These are phyloP conservation scores for Calliscelio sp. DNA, from an alignment of 2,888 invertebrate species.

Conservation along the genomic window DNA sequence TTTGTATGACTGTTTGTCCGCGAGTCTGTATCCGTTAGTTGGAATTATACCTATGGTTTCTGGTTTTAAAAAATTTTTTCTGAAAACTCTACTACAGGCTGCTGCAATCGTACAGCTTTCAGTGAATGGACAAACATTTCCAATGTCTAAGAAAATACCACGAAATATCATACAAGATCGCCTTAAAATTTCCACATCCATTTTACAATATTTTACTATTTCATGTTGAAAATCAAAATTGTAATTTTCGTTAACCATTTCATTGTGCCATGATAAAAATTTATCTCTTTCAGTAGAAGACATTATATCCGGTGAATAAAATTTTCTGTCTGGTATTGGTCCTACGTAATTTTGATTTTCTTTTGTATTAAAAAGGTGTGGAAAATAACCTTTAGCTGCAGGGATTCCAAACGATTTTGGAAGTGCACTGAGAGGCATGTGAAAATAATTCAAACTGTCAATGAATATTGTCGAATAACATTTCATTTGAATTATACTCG, in stretches of 20 bases:
- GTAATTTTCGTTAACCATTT: neutral
- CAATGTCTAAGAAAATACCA: constrained; percentile 62
- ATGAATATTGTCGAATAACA: constrained; percentile 50
- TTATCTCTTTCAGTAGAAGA: constrained; percentile 49
- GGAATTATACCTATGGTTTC: neutral
- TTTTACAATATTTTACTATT: constrained; percentile 68
- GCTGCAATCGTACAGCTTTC: too few species aligned
- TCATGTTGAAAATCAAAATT: constrained; percentile 72
- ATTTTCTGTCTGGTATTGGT: constrained; percentile 50
- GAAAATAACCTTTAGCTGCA: constrained; percentile 70
- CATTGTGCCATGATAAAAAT: constrained; percentile 58
- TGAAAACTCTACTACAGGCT: too few species aligned
- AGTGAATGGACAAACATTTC: constrained; percentile 74
- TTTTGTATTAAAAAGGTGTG: constrained; percentile 72
- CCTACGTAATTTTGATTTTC: constrained; percentile 71
- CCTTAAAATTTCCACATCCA: constrained; percentile 72
- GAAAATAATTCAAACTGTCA: constrained; percentile 72
- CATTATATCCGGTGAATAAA: constrained; percentile 39
- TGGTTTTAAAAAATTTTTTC: neutral
- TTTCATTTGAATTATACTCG: constrained; percentile 21
- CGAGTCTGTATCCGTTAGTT: neutral
- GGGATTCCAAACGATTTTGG: constrained; percentile 77
- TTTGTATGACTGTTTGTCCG: constrained; percentile 2
- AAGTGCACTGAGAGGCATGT: constrained; percentile 75
- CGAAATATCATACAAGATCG: constrained; percentile 70